A percentile compares a stretch with the other conserved stretches of the same genome.
These are phyloP conservation scores for Drosophila murphyi DNA, from an alignment of 1,140 invertebrate species.

Conservation along the genomic window DNA sequence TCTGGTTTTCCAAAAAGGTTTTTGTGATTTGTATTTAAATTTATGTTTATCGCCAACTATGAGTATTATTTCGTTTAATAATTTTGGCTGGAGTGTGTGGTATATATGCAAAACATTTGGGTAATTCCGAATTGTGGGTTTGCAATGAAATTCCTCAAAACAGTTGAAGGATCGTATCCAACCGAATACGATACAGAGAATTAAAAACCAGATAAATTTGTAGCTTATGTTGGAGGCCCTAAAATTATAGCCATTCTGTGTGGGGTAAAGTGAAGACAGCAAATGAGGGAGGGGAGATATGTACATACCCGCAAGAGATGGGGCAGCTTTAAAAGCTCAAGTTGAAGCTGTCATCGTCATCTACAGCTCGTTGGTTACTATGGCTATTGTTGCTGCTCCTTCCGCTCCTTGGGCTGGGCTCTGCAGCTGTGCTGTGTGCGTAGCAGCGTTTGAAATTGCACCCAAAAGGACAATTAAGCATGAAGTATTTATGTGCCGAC, in stretches of 20 bases:
- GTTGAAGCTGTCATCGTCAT: slow-evolving; percentile 60
- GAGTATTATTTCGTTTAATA: no score
- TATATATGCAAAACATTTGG: no score
- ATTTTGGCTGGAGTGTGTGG: no score
- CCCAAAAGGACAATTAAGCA: slow-evolving; percentile 83
- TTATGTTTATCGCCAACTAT: no score
- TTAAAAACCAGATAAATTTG: no score
- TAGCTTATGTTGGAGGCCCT: no score
- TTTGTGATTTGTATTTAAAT: slow-evolving; percentile 34
- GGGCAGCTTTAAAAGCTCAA: slow-evolving; percentile 31
- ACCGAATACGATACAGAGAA: no score
- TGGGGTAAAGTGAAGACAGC: slow-evolving; percentile 39
- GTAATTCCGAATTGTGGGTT: no score
- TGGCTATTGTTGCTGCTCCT: slow-evolving; percentile 33
- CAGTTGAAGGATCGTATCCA: no score
- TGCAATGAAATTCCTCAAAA: no score
- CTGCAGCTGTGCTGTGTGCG: slow-evolving; percentile 57
- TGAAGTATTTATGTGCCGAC: slow-evolving; percentile 81
- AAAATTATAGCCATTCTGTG: background rate
- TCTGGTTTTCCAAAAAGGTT: slow-evolving; percentile 9
- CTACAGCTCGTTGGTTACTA: slow-evolving; percentile 47
- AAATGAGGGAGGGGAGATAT: slow-evolving; percentile 1
- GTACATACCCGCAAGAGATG: background rate
- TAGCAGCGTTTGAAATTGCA: slow-evolving; percentile 81
- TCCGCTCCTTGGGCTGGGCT: slow-evolving; percentile 22